Conservation (phyloP, 64 coral and sea anemone species). For the Platygyra sinensis region DNA sequence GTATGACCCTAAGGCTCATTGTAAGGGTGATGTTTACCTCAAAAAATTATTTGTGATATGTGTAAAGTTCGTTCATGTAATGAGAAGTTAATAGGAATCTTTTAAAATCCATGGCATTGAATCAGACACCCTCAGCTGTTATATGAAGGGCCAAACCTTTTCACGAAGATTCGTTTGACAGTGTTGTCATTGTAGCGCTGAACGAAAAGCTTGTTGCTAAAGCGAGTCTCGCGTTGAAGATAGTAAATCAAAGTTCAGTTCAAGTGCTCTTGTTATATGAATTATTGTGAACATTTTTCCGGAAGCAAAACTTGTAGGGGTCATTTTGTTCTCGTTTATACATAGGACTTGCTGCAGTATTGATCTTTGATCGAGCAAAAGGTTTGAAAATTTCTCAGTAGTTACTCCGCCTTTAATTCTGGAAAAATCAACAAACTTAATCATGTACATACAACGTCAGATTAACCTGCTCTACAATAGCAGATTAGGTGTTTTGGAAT, state of each 20-base stretch:
- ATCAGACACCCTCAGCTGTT: not conserved
- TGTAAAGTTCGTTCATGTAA: not conserved
- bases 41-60: not conserved
- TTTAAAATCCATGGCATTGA: not conserved
- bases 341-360: slow-evolving; percentile 7
- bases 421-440: not conserved
- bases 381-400: not conserved
- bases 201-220: not conserved
- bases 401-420: not conserved
- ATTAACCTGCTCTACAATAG: not conserved
- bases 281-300: slow-evolving; percentile 18
- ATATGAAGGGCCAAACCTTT: not conserved
- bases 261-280: not conserved
- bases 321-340: slow-evolving; percentile 29
- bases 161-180: not conserved
- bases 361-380: slow-evolving; percentile 8
- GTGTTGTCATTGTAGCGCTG: not conserved
- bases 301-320: slow-evolving; percentile 27
- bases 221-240: not conserved
- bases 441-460: not conserved
- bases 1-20: slow-evolving; percentile 1
- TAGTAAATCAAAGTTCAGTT: not conserved
- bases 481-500: slow-evolving; percentile 31
- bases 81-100: not conserved
- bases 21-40: slow-evolving; percentile 19